Conservation (phyloP, 2,113 vertebrate genomes). For the Symphodus melops region DNA sequence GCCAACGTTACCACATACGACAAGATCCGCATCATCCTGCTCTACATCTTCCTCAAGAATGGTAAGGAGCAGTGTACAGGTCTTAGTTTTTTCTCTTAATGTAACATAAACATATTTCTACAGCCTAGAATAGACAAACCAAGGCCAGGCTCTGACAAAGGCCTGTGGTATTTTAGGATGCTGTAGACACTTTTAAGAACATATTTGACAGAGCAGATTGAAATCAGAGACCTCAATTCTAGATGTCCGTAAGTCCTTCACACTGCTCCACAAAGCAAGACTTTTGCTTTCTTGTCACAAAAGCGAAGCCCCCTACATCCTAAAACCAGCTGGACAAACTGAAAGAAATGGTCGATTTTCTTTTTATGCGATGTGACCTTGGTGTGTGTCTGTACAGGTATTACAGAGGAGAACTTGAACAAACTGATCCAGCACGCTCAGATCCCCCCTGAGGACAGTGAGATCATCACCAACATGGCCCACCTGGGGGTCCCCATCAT, state of each 20-base stretch:
- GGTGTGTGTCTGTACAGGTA: constrained; percentile 81
- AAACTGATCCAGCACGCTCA: constrained; percentile 98
- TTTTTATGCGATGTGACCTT: neutral
- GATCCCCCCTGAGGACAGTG: constrained; percentile 98
- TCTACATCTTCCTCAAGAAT: constrained; percentile 98
- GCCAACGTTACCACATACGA: constrained; percentile 94
- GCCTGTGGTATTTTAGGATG: no score
- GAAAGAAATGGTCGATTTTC: constrained; percentile 27
- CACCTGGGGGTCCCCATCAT: constrained; percentile 95
- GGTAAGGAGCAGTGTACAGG: constrained; percentile 76
- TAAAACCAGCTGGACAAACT: constrained; percentile 13
- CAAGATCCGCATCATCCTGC: constrained; percentile 99
- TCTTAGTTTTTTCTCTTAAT: no score
- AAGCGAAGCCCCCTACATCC: neutral
- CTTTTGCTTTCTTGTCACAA: neutral
- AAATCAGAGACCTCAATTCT: no score
- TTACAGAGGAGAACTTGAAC: constrained; percentile 98
- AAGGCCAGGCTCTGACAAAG: no score
- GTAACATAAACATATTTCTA: no score
- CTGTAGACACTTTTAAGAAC: no score
- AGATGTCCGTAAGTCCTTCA: neutral
- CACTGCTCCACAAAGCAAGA: neutral
- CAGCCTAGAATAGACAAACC: no score
- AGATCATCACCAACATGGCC: constrained; percentile 99
- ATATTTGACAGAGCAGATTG: neutral